Percentiles rank a stretch among this genome's conserved stretches.
phyloP scores from a whole-genome alignment of 2,113 vertebrate species.

The Epinephelus fuscoguttatus region DNA sequence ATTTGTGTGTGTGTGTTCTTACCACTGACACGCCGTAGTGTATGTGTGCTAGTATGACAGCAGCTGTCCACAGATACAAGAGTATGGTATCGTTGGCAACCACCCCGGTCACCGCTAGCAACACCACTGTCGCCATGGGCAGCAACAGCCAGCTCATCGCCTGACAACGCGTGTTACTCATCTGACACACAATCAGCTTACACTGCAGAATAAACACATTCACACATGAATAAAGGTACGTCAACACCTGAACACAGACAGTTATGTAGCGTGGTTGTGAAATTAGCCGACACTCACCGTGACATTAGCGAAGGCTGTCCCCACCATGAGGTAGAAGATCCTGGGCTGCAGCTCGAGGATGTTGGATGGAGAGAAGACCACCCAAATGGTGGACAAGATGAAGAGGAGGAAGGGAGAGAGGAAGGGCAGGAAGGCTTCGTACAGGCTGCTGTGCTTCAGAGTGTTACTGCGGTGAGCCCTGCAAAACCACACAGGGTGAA shows the following conservation, averaged over 20 bases:
- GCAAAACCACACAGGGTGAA: slow-evolving; percentile 9
- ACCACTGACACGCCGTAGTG: slow-evolving; percentile 97
- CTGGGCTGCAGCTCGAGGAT: slow-evolving; percentile 93
- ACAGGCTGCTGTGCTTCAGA: slow-evolving; percentile 92
- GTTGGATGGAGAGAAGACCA: slow-evolving; percentile 87
- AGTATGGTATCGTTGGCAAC: slow-evolving; percentile 83
- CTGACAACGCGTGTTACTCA: slow-evolving; percentile 96
- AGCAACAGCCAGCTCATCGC: slow-evolving; percentile 92
- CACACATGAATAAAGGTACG: neutral
- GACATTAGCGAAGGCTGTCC: slow-evolving; percentile 96
- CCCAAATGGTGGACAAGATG: slow-evolving; percentile 90
- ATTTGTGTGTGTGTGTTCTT: slow-evolving; percentile 69
- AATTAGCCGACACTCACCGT: slow-evolving; percentile 86
- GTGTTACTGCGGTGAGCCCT: slow-evolving; percentile 91
- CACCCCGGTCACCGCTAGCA: slow-evolving; percentile 79
- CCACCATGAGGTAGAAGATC: slow-evolving; percentile 96
- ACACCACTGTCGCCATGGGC: slow-evolving; percentile 87
- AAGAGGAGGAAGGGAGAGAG: slow-evolving; percentile 94
- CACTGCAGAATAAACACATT: slow-evolving; percentile 83
- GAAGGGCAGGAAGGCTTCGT: slow-evolving; percentile 94
- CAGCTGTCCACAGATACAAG: slow-evolving; percentile 85
- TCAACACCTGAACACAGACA: neutral
- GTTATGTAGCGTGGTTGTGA: neutral
- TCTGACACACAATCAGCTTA: slow-evolving; percentile 97
- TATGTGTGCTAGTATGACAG: slow-evolving; percentile 91